Base-by-base conservation (phyloP, 2,797 vertebrate genomes). In the Alosa sapidissima region DNA sequence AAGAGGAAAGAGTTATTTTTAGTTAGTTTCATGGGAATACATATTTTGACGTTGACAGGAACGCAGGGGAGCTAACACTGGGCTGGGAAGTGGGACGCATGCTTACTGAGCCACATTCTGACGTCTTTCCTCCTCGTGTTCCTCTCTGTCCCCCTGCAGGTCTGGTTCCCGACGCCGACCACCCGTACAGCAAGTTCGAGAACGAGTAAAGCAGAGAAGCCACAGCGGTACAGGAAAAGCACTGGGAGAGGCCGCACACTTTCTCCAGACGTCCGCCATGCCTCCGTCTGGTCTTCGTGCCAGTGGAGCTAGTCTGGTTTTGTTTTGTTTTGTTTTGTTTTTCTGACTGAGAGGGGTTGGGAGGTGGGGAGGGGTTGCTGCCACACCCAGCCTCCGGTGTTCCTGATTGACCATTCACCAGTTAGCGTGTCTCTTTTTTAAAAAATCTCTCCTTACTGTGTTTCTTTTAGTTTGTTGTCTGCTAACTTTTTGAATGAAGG, bases 151-250 rank as follows among this genome's bases (percentile, higher is more conserved):
- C 2, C 41, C 45, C 41, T 47, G 33, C 41, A 98, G 97, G 96
- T 90, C 96, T 97, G 87, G 91, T 97, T 1, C 92, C 93, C 11
- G 96, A 97, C 91, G 94, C 96, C 82, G 97, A 97, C 93, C 96
- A 97, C 88, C 96, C 96, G 0, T 97, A 97, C 92, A 97, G 95
- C 93, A 97, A 96, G 95, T 97, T 96, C 89, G 97, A 98, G 90
- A 97, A 97, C 65, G 96, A 97, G 83, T 97, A 90, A 95, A 92
- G 83, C 88, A 19, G 54, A 21, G 16, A 19, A 36, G 41, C 41
- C 28, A 1, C 72, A 47, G 33, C 65, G 65, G 33, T 19, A 14
- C 36, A 45, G 72, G 14, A 21, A 16, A n/a, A 60, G 55, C 16
- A 1, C 19, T 4, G 72, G 36, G 41, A 78, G 72, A 78, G 41